Percentiles rank a stretch among this genome's conserved stretches.
phyloP scores from a whole-genome alignment of 1,140 invertebrate genomes.

The Antheraea mylitta region DNA sequence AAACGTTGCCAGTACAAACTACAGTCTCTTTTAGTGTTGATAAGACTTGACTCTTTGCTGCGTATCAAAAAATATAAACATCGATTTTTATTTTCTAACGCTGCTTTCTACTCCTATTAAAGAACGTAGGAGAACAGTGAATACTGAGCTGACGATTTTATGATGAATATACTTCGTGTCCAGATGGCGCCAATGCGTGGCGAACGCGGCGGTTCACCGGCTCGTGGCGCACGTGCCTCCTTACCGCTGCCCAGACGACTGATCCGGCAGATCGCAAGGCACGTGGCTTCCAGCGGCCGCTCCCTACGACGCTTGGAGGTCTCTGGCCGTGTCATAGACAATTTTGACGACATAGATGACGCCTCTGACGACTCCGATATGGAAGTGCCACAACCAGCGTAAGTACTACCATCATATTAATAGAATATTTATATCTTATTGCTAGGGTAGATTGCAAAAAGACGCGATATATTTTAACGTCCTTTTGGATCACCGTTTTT shows the following conservation, averaged over 20 bases:
- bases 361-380: conserved; percentile 61
- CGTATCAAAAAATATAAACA: too few relatives aligned
- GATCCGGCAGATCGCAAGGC: conserved; percentile 73
- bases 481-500: background rate
- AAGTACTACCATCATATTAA: conserved; percentile 30
- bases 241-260: conserved; percentile 69
- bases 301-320: conserved; percentile 72
- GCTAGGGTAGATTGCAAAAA: too few relatives aligned
- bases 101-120: too few relatives aligned
- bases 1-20: too few relatives aligned
- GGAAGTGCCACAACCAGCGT: conserved; percentile 64
- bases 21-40: too few relatives aligned
- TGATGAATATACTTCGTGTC: conserved; percentile 6
- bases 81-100: too few relatives aligned
- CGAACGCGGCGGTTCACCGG: conserved; percentile 69
- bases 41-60: too few relatives aligned
- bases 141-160: too few relatives aligned
- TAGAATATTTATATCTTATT: too few relatives aligned
- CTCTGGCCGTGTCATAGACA: conserved; percentile 75
- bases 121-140: too few relatives aligned
- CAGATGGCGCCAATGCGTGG: conserved; percentile 76
- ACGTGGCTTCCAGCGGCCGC: conserved; percentile 74
- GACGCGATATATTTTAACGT: too few relatives aligned
- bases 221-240: conserved; percentile 61
- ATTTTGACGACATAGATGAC: conserved; percentile 74